Evolutionary conservation across 2,888 invertebrate genomes (phyloP).

Genomic region (Latrodectus hesperus): DNA sequence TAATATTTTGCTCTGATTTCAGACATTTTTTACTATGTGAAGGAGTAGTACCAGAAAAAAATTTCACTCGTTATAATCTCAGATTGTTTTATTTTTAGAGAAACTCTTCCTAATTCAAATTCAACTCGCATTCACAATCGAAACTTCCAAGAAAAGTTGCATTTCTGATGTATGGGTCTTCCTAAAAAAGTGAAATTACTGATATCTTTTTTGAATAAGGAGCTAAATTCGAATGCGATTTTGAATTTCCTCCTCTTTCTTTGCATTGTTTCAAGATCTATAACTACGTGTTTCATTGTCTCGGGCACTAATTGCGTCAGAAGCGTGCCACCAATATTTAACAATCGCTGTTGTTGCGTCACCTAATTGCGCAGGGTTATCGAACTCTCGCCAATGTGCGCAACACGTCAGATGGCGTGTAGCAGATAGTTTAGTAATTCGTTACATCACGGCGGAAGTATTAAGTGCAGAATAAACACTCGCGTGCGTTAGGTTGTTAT

Average conservation of each 20-base stretch:
- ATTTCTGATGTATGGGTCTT: background rate
- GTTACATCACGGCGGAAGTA: conserved; percentile 64
- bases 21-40: background rate
- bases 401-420: conserved; percentile 51
- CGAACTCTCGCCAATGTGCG: conserved; percentile 32
- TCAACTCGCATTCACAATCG: too few species aligned
- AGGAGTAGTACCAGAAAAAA: too few species aligned
- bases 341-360: conserved; percentile 33
- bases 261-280: conserved; percentile 45
- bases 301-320: conserved; percentile 42
- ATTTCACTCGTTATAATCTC: too few species aligned
- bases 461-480: background rate
- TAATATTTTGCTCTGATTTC: background rate
- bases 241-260: conserved; percentile 33
- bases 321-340: conserved; percentile 27
- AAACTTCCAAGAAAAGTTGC: too few species aligned
- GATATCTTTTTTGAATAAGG: background rate
- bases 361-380: conserved; percentile 52
- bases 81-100: too few species aligned
- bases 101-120: too few species aligned
- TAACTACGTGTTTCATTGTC: conserved; percentile 53
- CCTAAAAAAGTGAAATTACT: background rate
- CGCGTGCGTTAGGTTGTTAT: background rate
- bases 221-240: background rate
- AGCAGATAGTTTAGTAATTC: conserved; percentile 20